Base-by-base conservation (phyloP, 2,888 invertebrate genomes). In the Tiliacea aurago region DNA sequence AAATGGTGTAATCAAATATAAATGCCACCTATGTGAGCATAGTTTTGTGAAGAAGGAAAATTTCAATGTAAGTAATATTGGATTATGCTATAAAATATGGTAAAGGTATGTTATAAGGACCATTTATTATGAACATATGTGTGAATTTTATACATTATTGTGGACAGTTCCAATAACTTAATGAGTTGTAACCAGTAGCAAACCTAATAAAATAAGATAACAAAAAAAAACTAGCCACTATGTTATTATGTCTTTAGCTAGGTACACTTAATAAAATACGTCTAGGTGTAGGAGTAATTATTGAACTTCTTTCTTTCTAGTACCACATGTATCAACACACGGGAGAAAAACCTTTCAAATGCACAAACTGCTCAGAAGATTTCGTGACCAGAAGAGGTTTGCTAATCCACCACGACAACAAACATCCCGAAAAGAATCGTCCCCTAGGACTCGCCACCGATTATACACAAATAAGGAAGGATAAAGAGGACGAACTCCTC, bases 341-440 rank as follows among this genome's bases (percentile, higher is more conserved):
- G 0, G 99, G 99, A 64, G 98, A 98, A 91, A 99, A 99, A 92
- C 99, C 99, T 45, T 99, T 98, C 93, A 98, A 98, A 93, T 99
- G 99, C 93, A 98, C 98, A 55, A 98, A 98, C 91, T 95, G 95
- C 75, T 56, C 90, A 33, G 93, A 92, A 61, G 92, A 91, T 71
- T 95, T 94, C 84, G 92, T 95, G 6, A 95, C 95, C 1, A 89
- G 93, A 82, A 90, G 89, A 86, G 95, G 95, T n/a, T 85, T 95
- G 41, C 81, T 91, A 3, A 80, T 93, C n/a, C 95, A 95, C 72
- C 93, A 95, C 75, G 92, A 93, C 64, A 94, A 91, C 59, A 83
- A 88, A 61, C 95, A 95, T 71, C 92, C 93, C 3, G 82, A 75
- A 5, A 89, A 89, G 51, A 89, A 90, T 43, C 88, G 93, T 45